Conservation (phyloP, 2,888 invertebrate species). For the Trichogramma dendrolimi region DNA sequence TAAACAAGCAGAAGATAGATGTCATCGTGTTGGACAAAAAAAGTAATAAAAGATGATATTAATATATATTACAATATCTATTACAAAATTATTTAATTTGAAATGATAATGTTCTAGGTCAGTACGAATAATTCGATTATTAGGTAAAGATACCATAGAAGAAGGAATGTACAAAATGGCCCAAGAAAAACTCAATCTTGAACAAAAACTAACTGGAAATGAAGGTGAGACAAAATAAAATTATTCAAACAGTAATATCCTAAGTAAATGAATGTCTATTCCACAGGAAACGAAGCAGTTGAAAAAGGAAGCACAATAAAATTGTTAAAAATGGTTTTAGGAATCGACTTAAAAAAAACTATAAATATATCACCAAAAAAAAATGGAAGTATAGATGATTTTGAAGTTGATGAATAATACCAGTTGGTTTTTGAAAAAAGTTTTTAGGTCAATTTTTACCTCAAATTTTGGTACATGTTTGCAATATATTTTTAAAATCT, state of each 20-base stretch:
- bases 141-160: constrained; percentile 84
- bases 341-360: constrained; percentile 24
- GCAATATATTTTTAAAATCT: constrained; percentile 10
- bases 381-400: constrained; percentile 20
- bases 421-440: constrained; percentile 1
- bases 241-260: not conserved
- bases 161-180: constrained; percentile 89
- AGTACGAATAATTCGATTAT: constrained; percentile 79
- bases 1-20: constrained; percentile 92
- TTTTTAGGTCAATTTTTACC: constrained; percentile 16
- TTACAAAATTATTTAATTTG: not conserved
- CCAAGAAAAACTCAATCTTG: constrained; percentile 85
- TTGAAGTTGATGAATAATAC: constrained; percentile 12
- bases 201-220: constrained; percentile 74
- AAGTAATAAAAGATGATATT: constrained; percentile 45
- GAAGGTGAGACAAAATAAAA: constrained; percentile 52
- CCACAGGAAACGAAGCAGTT: constrained; percentile 65
- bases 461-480: constrained; percentile 20
- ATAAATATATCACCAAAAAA: constrained; percentile 19
- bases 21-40: constrained; percentile 62
- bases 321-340: constrained; percentile 71
- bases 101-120: constrained; percentile 57
- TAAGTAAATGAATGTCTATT: constrained; percentile 22
- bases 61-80: not conserved
- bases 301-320: constrained; percentile 77